These are phyloP conservation scores for Brotula barbata DNA, from an alignment of 2,797 vertebrate genomes.

Conservation along the genomic window DNA sequence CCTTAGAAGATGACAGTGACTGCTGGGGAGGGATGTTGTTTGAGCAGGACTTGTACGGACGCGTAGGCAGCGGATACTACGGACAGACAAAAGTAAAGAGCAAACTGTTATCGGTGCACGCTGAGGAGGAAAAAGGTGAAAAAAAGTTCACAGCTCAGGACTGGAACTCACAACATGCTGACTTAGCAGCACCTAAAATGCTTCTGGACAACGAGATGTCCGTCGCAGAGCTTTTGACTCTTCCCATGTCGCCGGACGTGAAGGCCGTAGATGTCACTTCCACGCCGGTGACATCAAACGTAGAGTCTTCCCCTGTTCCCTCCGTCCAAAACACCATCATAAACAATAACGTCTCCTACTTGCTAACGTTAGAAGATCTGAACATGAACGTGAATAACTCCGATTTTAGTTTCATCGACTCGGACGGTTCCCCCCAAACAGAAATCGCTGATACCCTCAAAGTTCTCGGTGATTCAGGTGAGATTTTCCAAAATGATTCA, in stretches of 20 bases:
- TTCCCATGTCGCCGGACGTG: slow-evolving; percentile 18
- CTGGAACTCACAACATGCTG: slow-evolving; percentile 5
- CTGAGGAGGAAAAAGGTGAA: slow-evolving; percentile 42
- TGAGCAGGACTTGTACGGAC: slow-evolving; percentile 71
- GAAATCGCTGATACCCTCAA: slow-evolving; percentile 55
- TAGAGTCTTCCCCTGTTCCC: slow-evolving; percentile 11
- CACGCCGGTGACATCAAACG: slow-evolving; percentile 26
- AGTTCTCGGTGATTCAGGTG: slow-evolving; percentile 19
- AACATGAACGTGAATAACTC: slow-evolving; percentile 75
- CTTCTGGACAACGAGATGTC: slow-evolving; percentile 48
- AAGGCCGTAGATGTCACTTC: slow-evolving; percentile 21
- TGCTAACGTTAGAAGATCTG: slow-evolving; percentile 64
- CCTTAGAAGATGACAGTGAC: slow-evolving; percentile 60
- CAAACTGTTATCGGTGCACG: slow-evolving; percentile 26
- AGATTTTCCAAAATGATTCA: slow-evolving; percentile 31
- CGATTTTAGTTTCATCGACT: slow-evolving; percentile 79
- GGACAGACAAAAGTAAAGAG: slow-evolving; percentile 46
- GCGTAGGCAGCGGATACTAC: slow-evolving; percentile 56
- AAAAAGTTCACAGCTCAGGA: slow-evolving; percentile 23
- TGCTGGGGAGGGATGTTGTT: slow-evolving; percentile 67
- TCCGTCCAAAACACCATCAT: slow-evolving; percentile 30
- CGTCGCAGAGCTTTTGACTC: slow-evolving; percentile 48
- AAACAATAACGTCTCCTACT: slow-evolving; percentile 67
- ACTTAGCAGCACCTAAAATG: slow-evolving; percentile 26
- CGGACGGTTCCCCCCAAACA: slow-evolving; percentile 72